A percentile compares a stretch with the other conserved stretches of the same genome.
phyloP scores from a whole-genome alignment of 1,140 invertebrate species.

The Orchesella cincta region DNA sequence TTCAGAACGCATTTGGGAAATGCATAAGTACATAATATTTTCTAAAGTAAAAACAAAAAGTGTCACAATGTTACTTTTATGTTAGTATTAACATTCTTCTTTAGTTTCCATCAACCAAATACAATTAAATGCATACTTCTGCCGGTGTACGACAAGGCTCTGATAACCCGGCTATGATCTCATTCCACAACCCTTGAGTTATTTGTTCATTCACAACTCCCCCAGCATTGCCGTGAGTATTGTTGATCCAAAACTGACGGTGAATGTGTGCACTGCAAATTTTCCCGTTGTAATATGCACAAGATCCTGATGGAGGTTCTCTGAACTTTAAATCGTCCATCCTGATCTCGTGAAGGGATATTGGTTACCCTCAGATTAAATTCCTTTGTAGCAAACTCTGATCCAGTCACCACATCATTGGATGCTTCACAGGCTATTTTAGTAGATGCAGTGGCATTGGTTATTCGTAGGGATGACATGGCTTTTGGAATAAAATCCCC shows the following conservation, averaged over 20 bases:
- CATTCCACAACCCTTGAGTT: conserved; percentile 76
- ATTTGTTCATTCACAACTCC: conserved; percentile 82
- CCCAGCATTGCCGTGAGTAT: conserved; percentile 66
- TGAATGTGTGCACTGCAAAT: conserved; percentile 77
- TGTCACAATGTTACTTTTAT: no score
- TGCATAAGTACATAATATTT: conserved; percentile 85
- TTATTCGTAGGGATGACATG: conserved; percentile 47
- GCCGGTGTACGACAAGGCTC: conserved; percentile 82
- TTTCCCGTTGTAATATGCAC: conserved; percentile 83
- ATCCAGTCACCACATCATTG: conserved; percentile 27
- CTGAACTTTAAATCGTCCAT: conserved; percentile 47
- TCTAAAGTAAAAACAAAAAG: conserved; percentile 57
- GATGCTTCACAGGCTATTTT: conserved; percentile 44
- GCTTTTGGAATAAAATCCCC: conserved; percentile 41
- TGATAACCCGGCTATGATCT: conserved; percentile 74
- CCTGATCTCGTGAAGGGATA: conserved; percentile 41
- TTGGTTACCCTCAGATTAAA: conserved; percentile 48
- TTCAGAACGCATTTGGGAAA: conserved; percentile 81
- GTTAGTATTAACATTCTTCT: no score
- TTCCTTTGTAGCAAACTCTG: background rate
- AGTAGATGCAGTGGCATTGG: conserved; percentile 42
- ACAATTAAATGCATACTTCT: no score
- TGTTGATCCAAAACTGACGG: conserved; percentile 80
- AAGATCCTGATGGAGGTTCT: conserved; percentile 65
- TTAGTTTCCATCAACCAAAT: no score